Evolutionary conservation across 2,888 invertebrate species (phyloP), one percentile per base, ranked within the genome.

Genomic region (Drosophila eohydei): DNA sequence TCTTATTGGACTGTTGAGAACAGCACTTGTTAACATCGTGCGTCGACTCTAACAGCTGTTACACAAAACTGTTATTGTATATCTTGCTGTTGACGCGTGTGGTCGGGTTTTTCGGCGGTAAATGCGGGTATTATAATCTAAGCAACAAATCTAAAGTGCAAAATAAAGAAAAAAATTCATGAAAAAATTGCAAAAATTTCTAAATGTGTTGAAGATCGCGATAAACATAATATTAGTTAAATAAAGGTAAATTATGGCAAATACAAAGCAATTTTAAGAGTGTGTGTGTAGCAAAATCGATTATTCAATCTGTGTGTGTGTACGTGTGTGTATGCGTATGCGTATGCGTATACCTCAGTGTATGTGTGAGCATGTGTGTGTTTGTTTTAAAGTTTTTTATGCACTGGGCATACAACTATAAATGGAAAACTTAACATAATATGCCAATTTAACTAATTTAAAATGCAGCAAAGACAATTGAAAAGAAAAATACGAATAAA

Each of bases 121-220:
- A 84, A 79, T 84, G 85, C 84, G 84, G 84, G 84, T 84, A 84
- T 89, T 89, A 89, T 87, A 78, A 78, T 84, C 79, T 89, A 84
- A 84, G 89, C 84, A 80, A 82, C 80, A 76, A 80, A 71, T 66
- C 36, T 63, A 66, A 82, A 82, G 85, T 86, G 83, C 79, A 70
- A 68, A 78, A 68, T 66, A 71, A 78, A 58, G 61, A 41, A 41
- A 41, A 82, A 80, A 83, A 78, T 78, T 78, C 34, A 70, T 65
- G 62, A 48, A 70, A 88, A 78, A 65, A 54, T 69, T 64, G 16
- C 40, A 61, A 70, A 63, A 81, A 81, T 74, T 85, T 88, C 70
- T 73, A 83, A 71, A 84, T 67, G 89, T 87, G 80, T 80, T 84
- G 70, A 78, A 62, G 77, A 70, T 72, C 54, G 70, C 68, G 68